Base-by-base conservation (phyloP, 2,888 invertebrate genomes). In the Drosophila formosana region DNA sequence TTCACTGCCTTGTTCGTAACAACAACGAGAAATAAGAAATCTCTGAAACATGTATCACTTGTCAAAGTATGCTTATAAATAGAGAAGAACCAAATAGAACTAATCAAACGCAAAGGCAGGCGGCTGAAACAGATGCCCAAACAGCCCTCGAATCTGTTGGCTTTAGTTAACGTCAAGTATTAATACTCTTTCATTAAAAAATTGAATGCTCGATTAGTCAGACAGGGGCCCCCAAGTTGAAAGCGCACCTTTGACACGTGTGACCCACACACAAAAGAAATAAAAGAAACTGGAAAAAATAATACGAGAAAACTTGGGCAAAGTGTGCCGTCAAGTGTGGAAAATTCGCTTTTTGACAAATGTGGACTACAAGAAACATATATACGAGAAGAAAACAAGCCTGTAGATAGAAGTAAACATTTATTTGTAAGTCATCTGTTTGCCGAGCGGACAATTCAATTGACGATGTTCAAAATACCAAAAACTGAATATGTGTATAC, bases 331-430 rank as follows among this genome's bases (percentile, higher is more conserved):
- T 85, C 85, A 85, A 85, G 88, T 85, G 85, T 86, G 81, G 80
- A 86, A 88, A 85, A 88, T 88, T 88, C 75, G 83, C 77, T 82
- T 86, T 85, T 83, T 86, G 85, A 86, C 87, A 88, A 86, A 86
- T 88, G 88, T 78, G 43, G 45, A 66, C 63, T 60, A 45, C 34
- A 50, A 43, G 61, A 55, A 58, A 28, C 4, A 18, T 46, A 57
- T 46, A 68, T 45, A 50, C 37, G 65, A 39, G 25, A 46, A 56
- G 30, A 46, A 26, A 75, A 69, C 56, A 74, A 55, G 53, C 60
- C 63, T 66, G 45, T 37, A 66, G 60, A 58, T 43, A 67, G 41
- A 63, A 79, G 57, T 60, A 80, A 67, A 76, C 75, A 82, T 86
- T 84, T 87, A 80, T 86, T 84, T 87, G 82, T 87, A 71, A 78